A percentile compares a stretch with the other conserved stretches of the same genome.
Conservation (phyloP, 2,797 vertebrate species). For the Ptychobarbus kaznakovi region DNA sequence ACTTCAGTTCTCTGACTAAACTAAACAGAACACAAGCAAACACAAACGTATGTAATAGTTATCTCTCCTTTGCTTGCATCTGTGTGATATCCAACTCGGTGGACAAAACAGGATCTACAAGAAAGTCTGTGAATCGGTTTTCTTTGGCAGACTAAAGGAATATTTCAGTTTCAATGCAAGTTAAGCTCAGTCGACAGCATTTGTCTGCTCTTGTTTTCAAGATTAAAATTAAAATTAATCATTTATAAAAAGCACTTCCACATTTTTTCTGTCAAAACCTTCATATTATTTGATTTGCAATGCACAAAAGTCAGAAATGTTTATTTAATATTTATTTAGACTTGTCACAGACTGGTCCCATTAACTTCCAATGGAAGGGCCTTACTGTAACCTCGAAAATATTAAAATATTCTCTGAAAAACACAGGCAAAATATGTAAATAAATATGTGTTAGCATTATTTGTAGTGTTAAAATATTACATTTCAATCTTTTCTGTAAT, state of each 20-base stretch:
- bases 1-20: background rate
- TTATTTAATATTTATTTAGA: background rate
- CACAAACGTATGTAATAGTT: background rate
- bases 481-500: background rate
- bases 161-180: background rate
- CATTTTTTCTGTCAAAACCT: no score
- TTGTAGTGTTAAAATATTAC: background rate
- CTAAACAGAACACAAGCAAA: background rate
- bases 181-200: background rate
- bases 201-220: background rate
- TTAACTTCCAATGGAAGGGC: background rate
- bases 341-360: background rate
- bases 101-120: background rate
- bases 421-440: no score
- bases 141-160: slow-evolving; percentile 1
- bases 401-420: background rate
- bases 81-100: background rate
- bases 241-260: no score
- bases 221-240: no score
- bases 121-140: background rate
- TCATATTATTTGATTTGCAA: no score
- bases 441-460: background rate
- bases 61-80: background rate
- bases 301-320: background rate
- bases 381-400: background rate